phyloP scores from a whole-genome alignment of 2,797 vertebrate species.

The Sebastes iracundus region DNA sequence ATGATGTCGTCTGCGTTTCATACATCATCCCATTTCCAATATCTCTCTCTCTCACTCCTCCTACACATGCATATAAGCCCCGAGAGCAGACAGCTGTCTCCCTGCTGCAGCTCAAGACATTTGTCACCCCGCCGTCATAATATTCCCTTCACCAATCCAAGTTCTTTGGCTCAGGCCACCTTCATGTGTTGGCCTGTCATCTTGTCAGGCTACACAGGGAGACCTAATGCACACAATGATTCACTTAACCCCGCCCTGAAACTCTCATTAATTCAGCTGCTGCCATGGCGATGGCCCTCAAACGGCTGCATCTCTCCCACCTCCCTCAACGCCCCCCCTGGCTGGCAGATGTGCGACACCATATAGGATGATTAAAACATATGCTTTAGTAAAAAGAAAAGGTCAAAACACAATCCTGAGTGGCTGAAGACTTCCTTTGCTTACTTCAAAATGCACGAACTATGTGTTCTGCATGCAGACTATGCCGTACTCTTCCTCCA shows the following conservation, averaged over 20 bases:
- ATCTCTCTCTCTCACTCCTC: constrained; percentile 9
- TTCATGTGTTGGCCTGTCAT: constrained; percentile 27
- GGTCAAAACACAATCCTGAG: background rate
- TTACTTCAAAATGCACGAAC: background rate
- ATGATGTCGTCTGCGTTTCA: background rate
- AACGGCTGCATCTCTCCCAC: constrained; percentile 51
- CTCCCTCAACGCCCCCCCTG: constrained; percentile 1
- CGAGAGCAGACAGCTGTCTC: constrained; percentile 13
- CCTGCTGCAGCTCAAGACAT: constrained; percentile 15
- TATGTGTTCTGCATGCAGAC: background rate
- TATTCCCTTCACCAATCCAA: background rate
- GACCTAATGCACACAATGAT: constrained; percentile 61
- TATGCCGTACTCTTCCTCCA: background rate
- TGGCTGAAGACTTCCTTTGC: background rate
- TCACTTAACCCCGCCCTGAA: constrained; percentile 66
- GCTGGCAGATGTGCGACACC: constrained; percentile 1
- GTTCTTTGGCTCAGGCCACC: constrained; percentile 5
- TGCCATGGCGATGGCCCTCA: constrained; percentile 74
- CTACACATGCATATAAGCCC: constrained; percentile 10
- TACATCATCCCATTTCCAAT: constrained; percentile 11
- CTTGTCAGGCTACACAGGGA: constrained; percentile 20
- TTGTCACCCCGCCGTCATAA: constrained; percentile 7
- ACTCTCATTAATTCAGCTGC: constrained; percentile 71
- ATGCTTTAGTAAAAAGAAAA: background rate
- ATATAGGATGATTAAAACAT: constrained; percentile 1